phyloP scores from a whole-genome alignment of 2,113 vertebrate genomes.

The Rynchops niger region DNA sequence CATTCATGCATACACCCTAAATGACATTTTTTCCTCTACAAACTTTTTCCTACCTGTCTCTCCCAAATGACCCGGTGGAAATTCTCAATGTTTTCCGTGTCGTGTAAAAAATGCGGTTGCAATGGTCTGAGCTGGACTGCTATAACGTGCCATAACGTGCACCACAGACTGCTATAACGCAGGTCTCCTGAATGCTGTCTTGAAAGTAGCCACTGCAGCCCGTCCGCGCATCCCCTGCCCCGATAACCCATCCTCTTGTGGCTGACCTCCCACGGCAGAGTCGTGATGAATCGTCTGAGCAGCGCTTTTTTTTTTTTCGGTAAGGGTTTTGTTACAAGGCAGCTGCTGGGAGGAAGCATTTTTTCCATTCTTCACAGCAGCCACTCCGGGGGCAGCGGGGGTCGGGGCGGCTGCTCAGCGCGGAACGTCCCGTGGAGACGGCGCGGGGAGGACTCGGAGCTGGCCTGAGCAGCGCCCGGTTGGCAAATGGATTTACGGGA shows the following conservation, averaged over 20 bases:
- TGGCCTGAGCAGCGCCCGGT: too few relatives aligned
- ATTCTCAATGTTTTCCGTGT: rapidly evolving
- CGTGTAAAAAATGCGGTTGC: too few relatives aligned
- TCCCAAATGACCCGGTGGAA: not conserved
- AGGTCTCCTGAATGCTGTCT: rapidly evolving
- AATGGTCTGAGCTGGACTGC: too few relatives aligned
- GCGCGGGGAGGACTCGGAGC: too few relatives aligned
- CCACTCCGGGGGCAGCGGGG: rapidly evolving
- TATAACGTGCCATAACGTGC: too few relatives aligned
- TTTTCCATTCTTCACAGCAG: too few relatives aligned
- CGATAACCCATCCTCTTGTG: rapidly evolving
- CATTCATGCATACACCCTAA: not conserved
- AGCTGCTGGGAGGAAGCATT: too few relatives aligned
- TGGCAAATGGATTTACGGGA: not conserved
- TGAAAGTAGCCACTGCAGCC: not conserved
- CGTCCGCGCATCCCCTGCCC: rapidly evolving
- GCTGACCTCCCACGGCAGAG: too few relatives aligned
- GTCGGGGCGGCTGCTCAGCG: too few relatives aligned
- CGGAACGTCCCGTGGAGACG: too few relatives aligned
- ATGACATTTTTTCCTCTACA: too few relatives aligned
- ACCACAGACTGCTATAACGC: rapidly evolving
- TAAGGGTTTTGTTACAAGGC: too few relatives aligned
- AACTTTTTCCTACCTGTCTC: not conserved
- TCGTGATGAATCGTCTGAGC: rapidly evolving
- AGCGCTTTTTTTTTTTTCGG: not conserved